Evolutionary conservation across 2,797 vertebrate genomes (phyloP).

Genomic region (Xyrichtys novacula): DNA sequence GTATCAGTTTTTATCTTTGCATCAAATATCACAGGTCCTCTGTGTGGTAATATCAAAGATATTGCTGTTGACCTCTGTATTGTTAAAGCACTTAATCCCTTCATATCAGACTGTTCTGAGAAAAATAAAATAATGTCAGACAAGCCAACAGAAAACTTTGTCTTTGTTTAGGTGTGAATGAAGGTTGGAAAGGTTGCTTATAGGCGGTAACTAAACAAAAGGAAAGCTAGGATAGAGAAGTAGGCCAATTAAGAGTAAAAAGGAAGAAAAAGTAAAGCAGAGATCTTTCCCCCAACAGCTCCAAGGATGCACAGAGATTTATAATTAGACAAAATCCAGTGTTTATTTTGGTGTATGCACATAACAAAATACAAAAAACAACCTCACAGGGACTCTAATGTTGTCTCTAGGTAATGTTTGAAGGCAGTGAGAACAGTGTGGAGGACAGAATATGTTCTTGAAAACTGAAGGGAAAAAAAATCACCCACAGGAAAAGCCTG

Average conservation of each 20-base stretch:
- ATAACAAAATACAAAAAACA: conserved; percentile 41
- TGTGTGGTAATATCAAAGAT: conserved; percentile 17
- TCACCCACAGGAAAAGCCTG: conserved; percentile 18
- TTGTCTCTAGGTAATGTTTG: conserved; percentile 4
- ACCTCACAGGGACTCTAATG: conserved; percentile 9
- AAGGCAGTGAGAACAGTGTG: conserved; percentile 36
- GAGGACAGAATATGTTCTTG: conserved; percentile 30
- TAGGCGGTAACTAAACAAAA: no score
- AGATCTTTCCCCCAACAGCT: conserved; percentile 3
- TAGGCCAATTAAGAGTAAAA: neutral
- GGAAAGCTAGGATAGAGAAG: neutral
- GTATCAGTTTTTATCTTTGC: conserved; percentile 34
- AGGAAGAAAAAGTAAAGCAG: conserved; percentile 4
- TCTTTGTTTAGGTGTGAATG: conserved; percentile 51
- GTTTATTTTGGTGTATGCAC: conserved; percentile 73
- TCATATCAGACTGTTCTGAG: conserved; percentile 54
- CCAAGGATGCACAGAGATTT: conserved; percentile 20
- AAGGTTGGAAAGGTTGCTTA: no score
- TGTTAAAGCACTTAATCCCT: conserved; percentile 61
- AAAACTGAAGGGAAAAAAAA: conserved; percentile 23
- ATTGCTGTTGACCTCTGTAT: conserved; percentile 42
- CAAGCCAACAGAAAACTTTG: conserved; percentile 37
- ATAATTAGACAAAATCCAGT: conserved; percentile 72
- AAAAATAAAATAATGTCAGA: conserved; percentile 73
- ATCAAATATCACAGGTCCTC: conserved; percentile 39